A percentile compares a stretch with the other conserved stretches of the same genome.
Evolutionary conservation across 2,888 invertebrate species (phyloP).

Genomic region (Pheosia tremula): DNA sequence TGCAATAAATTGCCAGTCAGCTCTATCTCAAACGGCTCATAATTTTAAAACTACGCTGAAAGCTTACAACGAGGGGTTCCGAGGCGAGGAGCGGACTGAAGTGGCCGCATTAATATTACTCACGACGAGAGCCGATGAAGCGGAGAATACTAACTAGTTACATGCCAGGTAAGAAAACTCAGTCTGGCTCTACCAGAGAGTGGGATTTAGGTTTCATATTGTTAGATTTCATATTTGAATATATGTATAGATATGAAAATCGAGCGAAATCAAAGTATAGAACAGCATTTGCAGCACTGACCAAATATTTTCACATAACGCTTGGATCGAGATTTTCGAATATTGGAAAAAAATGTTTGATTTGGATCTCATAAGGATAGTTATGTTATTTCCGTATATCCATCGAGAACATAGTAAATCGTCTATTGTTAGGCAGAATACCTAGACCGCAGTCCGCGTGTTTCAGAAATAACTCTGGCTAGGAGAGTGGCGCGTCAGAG

Average conservation of each 20-base stretch:
- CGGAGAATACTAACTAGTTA: slow-evolving; percentile 53
- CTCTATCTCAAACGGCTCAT: slow-evolving; percentile 55
- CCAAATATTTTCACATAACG: slow-evolving; percentile 69
- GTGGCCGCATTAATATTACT: slow-evolving; percentile 63
- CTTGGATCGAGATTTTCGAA: slow-evolving; percentile 51
- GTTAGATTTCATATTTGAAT: neutral
- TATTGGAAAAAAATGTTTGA: slow-evolving; percentile 38
- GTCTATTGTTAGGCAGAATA: slow-evolving; percentile 63
- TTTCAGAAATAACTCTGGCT: slow-evolving; percentile 64
- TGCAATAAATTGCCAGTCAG: slow-evolving; percentile 55
- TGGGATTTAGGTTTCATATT: slow-evolving; percentile 8
- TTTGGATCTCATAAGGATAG: neutral
- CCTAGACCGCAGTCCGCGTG: slow-evolving; percentile 56
- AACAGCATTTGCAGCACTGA: slow-evolving; percentile 34
- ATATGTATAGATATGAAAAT: neutral
- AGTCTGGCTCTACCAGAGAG: slow-evolving; percentile 11
- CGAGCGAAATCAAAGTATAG: neutral
- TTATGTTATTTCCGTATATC: slow-evolving; percentile 23
- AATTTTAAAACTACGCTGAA: slow-evolving; percentile 64
- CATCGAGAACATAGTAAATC: slow-evolving; percentile 45
- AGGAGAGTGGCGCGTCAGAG: slow-evolving; percentile 52
- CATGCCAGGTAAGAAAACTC: slow-evolving; percentile 27
- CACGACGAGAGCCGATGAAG: slow-evolving; percentile 52
- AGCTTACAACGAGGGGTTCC: slow-evolving; percentile 64
- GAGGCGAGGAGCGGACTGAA: slow-evolving; percentile 51